phyloP scores from a whole-genome alignment of 2,113 vertebrate genomes.

The Pedetes capensis region DNA sequence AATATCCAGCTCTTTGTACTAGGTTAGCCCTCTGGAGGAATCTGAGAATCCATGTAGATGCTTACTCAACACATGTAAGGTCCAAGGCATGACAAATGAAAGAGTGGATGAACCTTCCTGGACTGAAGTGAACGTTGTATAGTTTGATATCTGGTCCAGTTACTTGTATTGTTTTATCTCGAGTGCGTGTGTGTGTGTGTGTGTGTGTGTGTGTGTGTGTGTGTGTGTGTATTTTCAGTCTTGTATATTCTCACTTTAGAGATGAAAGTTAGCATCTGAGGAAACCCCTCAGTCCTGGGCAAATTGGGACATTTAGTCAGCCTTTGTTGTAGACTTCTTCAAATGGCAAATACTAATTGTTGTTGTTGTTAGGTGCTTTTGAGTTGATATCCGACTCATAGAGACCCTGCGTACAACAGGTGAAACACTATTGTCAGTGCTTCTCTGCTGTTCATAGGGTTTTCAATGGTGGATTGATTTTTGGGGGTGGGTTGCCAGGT shows the following conservation, averaged over 20 bases:
- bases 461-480: no score
- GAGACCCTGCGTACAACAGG: no score
- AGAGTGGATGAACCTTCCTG: not conserved
- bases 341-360: not conserved
- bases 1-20: not conserved
- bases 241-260: not conserved
- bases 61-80: not conserved
- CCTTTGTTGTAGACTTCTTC: not conserved
- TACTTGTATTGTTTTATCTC: not conserved
- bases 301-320: not conserved
- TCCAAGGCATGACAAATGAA: not conserved
- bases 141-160: not conserved
- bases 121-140: not conserved
- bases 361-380: no score
- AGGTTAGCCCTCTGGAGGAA: not conserved
- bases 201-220: not conserved
- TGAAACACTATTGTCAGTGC: no score
- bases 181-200: not conserved
- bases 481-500: no score
- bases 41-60: not conserved
- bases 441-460: no score
- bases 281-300: not conserved
- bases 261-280: not conserved
- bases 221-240: not conserved
- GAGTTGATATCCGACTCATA: no score